These are phyloP conservation scores for Carapus acus DNA, from an alignment of 2,797 vertebrate species.

Conservation along the genomic window DNA sequence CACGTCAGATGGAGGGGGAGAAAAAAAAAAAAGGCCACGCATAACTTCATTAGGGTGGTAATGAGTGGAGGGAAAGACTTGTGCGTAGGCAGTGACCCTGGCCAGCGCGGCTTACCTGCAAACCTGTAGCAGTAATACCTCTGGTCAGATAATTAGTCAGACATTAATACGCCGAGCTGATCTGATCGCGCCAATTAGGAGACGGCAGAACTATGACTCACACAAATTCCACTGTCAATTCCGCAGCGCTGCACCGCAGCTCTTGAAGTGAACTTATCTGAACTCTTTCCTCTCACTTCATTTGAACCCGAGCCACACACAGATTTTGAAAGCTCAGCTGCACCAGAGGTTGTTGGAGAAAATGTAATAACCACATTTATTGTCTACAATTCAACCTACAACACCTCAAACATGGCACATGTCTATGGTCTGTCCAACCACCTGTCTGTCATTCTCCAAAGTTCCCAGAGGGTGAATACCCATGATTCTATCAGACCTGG, in stretches of 20 bases:
- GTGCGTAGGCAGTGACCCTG: slow-evolving; percentile 57
- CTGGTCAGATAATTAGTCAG: slow-evolving; percentile 73
- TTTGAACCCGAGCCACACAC: neutral
- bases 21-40: slow-evolving; percentile 25
- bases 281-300: slow-evolving; percentile 2
- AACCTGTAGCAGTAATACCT: slow-evolving; percentile 64
- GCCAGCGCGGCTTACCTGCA: slow-evolving; percentile 64
- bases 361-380: too few species aligned
- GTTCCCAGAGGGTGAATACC: too few species aligned
- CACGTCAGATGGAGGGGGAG: slow-evolving; percentile 26
- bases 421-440: too few species aligned
- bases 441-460: too few species aligned
- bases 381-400: too few species aligned
- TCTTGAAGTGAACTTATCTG: slow-evolving; percentile 15
- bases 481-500: too few species aligned
- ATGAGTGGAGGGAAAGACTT: slow-evolving; percentile 61
- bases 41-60: slow-evolving; percentile 67
- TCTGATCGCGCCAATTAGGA: slow-evolving; percentile 65
- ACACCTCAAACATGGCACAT: too few species aligned
- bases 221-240: slow-evolving; percentile 25
- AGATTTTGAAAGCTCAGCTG: neutral
- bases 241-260: slow-evolving; percentile 7
- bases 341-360: neutral
- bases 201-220: slow-evolving; percentile 48
- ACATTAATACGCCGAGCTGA: slow-evolving; percentile 68